Percentiles rank a stretch among this genome's conserved stretches.
Conservation (phyloP, 2,797 vertebrate species). For the Propithecus perrieri region DNA sequence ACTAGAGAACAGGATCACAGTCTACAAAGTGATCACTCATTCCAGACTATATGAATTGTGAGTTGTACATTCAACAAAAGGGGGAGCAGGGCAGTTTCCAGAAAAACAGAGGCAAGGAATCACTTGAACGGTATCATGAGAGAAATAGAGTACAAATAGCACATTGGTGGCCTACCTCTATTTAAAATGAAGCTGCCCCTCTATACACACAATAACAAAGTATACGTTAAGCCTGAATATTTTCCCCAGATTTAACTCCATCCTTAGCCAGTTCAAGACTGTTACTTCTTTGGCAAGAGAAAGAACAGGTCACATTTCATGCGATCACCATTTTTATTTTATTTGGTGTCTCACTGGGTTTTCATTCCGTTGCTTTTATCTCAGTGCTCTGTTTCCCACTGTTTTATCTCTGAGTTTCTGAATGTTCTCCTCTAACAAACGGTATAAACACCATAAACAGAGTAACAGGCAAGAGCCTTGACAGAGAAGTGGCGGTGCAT, state of each 20-base stretch:
- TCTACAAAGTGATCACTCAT: neutral
- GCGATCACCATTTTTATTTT: neutral
- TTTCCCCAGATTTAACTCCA: neutral
- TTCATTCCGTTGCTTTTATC: constrained; percentile 18
- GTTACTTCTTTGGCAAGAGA: neutral
- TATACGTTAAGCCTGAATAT: neutral
- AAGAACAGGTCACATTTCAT: neutral
- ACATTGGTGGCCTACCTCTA: neutral
- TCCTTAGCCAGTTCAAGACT: neutral
- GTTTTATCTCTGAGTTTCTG: constrained; percentile 42
- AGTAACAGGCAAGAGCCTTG: neutral
- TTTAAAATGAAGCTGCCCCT: neutral
- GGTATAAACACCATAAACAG: neutral
- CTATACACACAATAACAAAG: neutral
- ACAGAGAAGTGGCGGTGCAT: neutral
- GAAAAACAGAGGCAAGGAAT: neutral
- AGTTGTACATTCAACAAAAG: neutral
- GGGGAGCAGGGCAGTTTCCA: neutral
- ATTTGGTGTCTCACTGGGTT: neutral
- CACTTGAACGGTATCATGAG: neutral
- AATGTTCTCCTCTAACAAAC: neutral
- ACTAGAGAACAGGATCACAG: neutral
- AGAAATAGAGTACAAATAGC: neutral
- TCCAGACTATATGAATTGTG: neutral
- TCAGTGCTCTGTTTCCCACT: neutral